Conservation (phyloP, 2,113 vertebrate genomes). For the Pundamilia nyererei region DNA sequence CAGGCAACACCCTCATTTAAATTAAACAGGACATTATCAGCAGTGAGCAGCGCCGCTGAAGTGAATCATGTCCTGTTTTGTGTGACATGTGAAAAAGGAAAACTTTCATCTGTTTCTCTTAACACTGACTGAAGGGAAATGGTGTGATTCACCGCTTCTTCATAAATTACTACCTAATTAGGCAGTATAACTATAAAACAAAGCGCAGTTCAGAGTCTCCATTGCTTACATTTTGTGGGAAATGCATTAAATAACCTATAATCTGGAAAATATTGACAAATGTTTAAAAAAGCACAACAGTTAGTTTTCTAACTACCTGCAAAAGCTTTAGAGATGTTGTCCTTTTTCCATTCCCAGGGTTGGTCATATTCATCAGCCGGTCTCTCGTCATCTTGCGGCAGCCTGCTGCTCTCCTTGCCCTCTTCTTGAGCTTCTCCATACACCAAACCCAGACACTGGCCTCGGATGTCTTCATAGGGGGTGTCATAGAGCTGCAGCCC, state of each 20-base stretch:
- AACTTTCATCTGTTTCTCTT: not conserved
- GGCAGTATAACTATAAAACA: not conserved
- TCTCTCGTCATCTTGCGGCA: slow-evolving; percentile 93
- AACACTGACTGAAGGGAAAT: not conserved
- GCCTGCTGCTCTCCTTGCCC: slow-evolving; percentile 84
- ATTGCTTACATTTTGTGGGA: not conserved
- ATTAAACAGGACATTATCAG: not conserved
- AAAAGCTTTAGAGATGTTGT: slow-evolving; percentile 84
- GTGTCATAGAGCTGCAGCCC: slow-evolving; percentile 88
- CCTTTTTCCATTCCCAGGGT: slow-evolving; percentile 97
- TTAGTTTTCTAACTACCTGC: slow-evolving; percentile 74
- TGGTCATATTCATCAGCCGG: slow-evolving; percentile 95
- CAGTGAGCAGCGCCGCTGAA: not conserved
- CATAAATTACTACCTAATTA: not conserved
- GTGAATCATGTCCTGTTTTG: not conserved
- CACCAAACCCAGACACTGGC: slow-evolving; percentile 27
- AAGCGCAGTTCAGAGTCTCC: not conserved
- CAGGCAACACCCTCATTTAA: not conserved
- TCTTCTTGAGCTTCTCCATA: slow-evolving; percentile 75
- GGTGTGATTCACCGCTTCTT: not conserved
- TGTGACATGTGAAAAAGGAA: not conserved
- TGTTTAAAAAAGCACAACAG: not conserved
- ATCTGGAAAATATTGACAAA: not conserved
- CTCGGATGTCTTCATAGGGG: slow-evolving; percentile 82
- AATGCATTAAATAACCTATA: not conserved